Base-by-base conservation (phyloP, 1,140 invertebrate species). In the Parasteatoda tepidariorum region DNA sequence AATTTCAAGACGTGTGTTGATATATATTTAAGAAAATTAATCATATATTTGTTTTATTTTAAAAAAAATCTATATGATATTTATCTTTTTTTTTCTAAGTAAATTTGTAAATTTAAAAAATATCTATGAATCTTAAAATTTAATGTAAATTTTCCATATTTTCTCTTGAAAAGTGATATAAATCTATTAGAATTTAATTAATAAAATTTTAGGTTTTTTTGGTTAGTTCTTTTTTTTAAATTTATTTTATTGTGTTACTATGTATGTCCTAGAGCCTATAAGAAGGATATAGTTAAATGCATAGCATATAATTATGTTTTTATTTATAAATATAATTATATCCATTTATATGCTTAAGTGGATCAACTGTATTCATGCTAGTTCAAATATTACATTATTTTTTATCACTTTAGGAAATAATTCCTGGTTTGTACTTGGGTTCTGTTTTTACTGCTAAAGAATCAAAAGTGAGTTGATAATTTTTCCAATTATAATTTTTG, bases 361-460 rank as follows among this genome's bases (percentile, higher is more conserved):
- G 18, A 1, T 2, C 11, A 62, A 18, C 26, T 62, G 4, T 62
- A 62, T n/a, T 62, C 11, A 22, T 62, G 24, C 24, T 33, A 31
- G 54, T 30, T 11, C 22, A 5, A n/a, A 5, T 31, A 22, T 11
- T 22, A n/a, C 22, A 57, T 33, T 28, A 55, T 11, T 55, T 0
- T 61, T 1, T n/a, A 26, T 33, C 9, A n/a, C 31, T 48, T 0
- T 59, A 73, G 54, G 70, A 73, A 73, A 73, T 73, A 5, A 24
- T 73, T 31, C 70, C 70, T 73, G 70, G 70, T 24, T 26, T 73
- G 11, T 73, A 22, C 59, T 33, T 73, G 30, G 70, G 70, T 22
- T 33, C 70, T 18, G n/a, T 55, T 26, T 15, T 24, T 31, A n/a
- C 48, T n/a, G 38, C 67, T 24, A 48, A 11, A 28, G 48, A 70